These are phyloP conservation scores for Trichogramma evanescens DNA, from an alignment of 2,888 invertebrate genomes.

Conservation along the genomic window DNA sequence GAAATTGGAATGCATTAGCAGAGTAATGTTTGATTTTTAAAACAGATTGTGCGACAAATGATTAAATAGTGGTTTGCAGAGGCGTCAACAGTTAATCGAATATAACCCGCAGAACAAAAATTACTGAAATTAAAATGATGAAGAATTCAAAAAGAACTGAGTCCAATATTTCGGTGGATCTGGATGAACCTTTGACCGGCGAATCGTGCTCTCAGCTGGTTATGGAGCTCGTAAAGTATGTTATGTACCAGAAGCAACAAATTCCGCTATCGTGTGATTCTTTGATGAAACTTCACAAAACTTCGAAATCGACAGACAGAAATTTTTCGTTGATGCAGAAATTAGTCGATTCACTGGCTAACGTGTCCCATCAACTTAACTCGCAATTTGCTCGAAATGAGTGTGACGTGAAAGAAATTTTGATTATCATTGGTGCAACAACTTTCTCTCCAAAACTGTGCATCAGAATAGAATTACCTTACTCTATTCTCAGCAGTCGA, in stretches of 20 bases:
- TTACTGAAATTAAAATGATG: conserved; percentile 26
- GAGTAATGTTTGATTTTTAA: no score
- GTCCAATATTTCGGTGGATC: conserved; percentile 33
- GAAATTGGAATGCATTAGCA: no score
- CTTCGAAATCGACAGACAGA: conserved; percentile 33
- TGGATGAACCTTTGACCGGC: conserved; percentile 44
- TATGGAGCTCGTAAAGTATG: conserved; percentile 44
- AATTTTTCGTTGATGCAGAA: conserved; percentile 31
- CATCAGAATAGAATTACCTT: conserved; percentile 36
- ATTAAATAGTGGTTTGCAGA: no score
- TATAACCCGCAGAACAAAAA: neutral
- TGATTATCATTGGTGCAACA: conserved; percentile 43
- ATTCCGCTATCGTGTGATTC: conserved; percentile 45
- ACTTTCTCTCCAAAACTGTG: conserved; percentile 42
- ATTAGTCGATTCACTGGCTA: conserved; percentile 30
- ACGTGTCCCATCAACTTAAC: conserved; percentile 33
- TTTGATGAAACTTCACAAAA: conserved; percentile 33
- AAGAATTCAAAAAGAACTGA: conserved; percentile 25
- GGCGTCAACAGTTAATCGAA: no score
- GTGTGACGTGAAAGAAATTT: conserved; percentile 39
- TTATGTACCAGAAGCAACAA: conserved; percentile 47
- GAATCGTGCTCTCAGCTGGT: conserved; percentile 41
- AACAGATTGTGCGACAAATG: no score
- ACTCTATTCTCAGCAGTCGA: conserved; percentile 33
- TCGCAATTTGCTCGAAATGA: conserved; percentile 32